These are phyloP conservation scores for Bombylius major DNA, from an alignment of 2,888 invertebrate genomes.

Conservation along the genomic window DNA sequence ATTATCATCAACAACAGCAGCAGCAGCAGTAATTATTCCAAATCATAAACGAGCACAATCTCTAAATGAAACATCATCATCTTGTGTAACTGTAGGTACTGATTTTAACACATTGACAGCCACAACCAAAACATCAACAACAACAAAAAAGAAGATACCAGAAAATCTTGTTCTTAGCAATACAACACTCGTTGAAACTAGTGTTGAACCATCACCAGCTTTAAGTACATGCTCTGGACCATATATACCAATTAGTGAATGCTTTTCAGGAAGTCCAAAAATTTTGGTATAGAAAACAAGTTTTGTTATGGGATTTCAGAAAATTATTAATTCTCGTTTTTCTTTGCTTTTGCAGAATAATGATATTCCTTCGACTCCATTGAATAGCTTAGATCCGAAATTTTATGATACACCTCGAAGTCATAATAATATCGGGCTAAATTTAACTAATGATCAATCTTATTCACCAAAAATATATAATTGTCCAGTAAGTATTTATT, in stretches of 20 bases:
- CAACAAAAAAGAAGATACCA: conserved; percentile 31
- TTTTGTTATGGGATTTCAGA: not conserved
- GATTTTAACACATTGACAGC: conserved; percentile 10
- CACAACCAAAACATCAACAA: conserved; percentile 15
- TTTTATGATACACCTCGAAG: conserved; percentile 41
- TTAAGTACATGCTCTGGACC: conserved; percentile 62
- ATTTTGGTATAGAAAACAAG: conserved; percentile 20
- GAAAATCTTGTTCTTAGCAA: conserved; percentile 33
- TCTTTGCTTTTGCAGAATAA: conserved; percentile 15
- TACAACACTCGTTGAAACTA: conserved; percentile 25
- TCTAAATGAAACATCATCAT: conserved; percentile 11
- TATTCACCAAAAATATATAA: conserved; percentile 37
- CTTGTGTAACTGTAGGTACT: conserved; percentile 19
- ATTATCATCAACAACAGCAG: not conserved
- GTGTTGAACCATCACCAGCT: conserved; percentile 46
- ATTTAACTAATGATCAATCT: conserved; percentile 36
- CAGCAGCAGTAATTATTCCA: not conserved
- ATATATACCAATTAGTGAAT: conserved; percentile 87
- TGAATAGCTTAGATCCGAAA: conserved; percentile 40
- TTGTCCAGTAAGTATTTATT: conserved; percentile 27
- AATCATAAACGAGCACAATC: conserved; percentile 13
- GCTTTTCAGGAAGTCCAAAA: conserved; percentile 64
- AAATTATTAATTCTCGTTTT: not conserved
- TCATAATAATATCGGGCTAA: conserved; percentile 35
- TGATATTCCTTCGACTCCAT: conserved; percentile 28